Evolutionary conservation across 2,113 vertebrate genomes (phyloP).

Genomic region (Bubalus kerabau): DNA sequence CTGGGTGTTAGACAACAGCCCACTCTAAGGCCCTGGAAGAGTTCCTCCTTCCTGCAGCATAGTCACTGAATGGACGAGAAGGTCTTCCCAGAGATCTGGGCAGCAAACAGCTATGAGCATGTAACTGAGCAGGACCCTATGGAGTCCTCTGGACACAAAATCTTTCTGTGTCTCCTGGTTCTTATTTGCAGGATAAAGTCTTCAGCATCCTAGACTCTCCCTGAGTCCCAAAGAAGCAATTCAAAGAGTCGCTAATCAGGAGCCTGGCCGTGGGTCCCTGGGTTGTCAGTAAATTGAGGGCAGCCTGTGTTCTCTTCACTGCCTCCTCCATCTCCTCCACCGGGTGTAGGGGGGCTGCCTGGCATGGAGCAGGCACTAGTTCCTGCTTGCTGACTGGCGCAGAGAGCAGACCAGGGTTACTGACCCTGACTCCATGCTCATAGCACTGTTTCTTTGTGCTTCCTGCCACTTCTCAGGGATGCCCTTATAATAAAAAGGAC

Average conservation of each 20-base stretch:
- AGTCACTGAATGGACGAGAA: not conserved
- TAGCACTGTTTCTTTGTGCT: accelerated
- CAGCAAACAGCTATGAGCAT: not conserved
- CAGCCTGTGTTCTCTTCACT: not conserved
- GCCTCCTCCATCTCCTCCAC: not conserved
- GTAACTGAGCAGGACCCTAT: not conserved
- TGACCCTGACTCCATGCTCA: accelerated
- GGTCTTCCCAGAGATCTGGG: not conserved
- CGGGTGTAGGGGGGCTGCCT: not conserved
- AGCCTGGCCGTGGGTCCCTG: not conserved
- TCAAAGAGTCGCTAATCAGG: not conserved
- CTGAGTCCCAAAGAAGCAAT: not conserved
- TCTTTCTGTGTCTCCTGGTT: not conserved
- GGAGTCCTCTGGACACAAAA: not conserved
- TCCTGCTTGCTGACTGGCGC: not conserved
- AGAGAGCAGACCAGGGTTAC: not conserved
- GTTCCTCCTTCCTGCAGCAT: not conserved
- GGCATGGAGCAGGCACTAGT: too few relatives aligned
- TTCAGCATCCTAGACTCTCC: not conserved
- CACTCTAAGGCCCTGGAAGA: not conserved
- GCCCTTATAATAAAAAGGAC: not conserved
- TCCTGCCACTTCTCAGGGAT: not conserved
- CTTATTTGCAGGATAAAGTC: not conserved
- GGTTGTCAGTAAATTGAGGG: not conserved
- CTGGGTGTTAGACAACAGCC: not conserved